Percentiles rank a stretch among this genome's conserved stretches.
Conservation (phyloP, 2,113 vertebrate species). For the Podarcis muralis region DNA sequence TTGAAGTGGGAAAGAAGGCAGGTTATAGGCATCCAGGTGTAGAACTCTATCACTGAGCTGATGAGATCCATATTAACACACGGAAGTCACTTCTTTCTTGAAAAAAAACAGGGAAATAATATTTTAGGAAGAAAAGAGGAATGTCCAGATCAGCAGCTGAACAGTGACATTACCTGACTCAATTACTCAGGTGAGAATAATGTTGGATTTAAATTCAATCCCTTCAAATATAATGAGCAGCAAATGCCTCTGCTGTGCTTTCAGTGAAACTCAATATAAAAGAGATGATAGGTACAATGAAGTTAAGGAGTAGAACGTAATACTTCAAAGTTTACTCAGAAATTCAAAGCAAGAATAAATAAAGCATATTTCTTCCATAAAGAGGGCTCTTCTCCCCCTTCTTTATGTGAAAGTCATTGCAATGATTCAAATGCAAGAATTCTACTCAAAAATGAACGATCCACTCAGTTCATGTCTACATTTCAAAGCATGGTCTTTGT, state of each 20-base stretch:
- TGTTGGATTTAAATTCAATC: neutral
- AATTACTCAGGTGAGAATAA: neutral
- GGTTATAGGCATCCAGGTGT: neutral
- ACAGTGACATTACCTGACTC: neutral
- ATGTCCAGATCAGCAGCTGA: neutral
- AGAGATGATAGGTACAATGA: slow-evolving; percentile 3
- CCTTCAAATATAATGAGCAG: neutral
- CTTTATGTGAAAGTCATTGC: neutral
- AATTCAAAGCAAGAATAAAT: slow-evolving; percentile 1
- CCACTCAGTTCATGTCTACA: neutral
- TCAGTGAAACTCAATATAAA: slow-evolving; percentile 26
- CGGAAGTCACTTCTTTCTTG: neutral
- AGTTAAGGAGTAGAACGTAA: slow-evolving; percentile 1
- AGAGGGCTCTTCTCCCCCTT: neutral
- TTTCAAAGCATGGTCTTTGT: neutral
- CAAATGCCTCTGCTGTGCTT: neutral
- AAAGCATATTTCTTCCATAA: neutral
- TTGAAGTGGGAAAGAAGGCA: neutral
- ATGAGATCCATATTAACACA: neutral
- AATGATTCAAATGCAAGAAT: neutral
- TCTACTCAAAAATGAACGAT: neutral
- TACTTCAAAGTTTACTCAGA: neutral
- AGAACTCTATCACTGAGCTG: neutral
- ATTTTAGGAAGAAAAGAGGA: neutral
- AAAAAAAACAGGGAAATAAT: neutral